Base-by-base conservation (phyloP, 2,888 invertebrate genomes). In the Hypomecis atomaria region DNA sequence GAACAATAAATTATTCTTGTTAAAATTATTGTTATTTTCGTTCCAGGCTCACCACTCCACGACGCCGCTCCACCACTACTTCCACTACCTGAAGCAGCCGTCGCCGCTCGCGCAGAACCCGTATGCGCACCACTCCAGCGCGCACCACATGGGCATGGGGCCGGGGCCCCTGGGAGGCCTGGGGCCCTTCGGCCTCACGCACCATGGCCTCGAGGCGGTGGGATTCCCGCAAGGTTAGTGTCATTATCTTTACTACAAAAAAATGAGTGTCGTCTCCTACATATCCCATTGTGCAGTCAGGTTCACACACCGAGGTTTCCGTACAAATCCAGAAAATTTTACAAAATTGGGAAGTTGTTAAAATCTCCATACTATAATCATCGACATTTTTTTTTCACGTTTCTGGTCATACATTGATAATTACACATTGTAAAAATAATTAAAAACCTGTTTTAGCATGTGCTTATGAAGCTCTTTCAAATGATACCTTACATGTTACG, bases 71-170 rank as follows among this genome's bases (percentile, higher is more conserved):
- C 93, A 92, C 62, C 93, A 93, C 75, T 94, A 93, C 78, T 94
- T 94, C 80, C 94, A 94, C 62, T 94, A 94, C 72, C 84, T 94
- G 78, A 94, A 93, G 82, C 93, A 93, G 76, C 94, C 94, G 48
- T 90, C 90, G 65, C 93, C 93, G 52, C 76, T 93, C 36, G 86
- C 92, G 3, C 92, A 90, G 81, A 93, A 89, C 71, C 93, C 90
- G 0, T 93, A 89, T 75, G 93, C 87, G 49, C 93, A 89, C 68
- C 92, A 89, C 69, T 85, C 90, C 37, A 86, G 92, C 73, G 88
- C 93, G 6, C 89, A 93, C 71, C 90, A 94, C 74, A 93, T 87
- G 94, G 94, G 86, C 71, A 94, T 90, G 94, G 94, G 89, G 55
- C 94, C 86, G 49, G 94, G 84, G 77, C 83, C 94, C 65, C 67